Base-by-base conservation (phyloP, 2,797 vertebrate genomes). In the Sebastes kiyomatsui region DNA sequence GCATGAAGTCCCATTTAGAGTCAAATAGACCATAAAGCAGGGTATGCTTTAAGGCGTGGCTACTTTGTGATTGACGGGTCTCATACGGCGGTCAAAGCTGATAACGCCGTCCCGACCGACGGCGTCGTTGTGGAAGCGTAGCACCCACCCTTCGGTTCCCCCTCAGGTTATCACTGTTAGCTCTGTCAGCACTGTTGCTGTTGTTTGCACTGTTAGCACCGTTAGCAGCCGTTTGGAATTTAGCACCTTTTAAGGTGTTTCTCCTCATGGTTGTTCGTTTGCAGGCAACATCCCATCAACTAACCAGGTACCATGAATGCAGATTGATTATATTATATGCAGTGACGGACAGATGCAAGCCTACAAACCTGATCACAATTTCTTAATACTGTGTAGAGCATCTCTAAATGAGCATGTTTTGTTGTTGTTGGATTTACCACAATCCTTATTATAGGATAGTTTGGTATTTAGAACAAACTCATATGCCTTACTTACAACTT, bases 71-170 rank as follows among this genome's bases (percentile, higher is more conserved):
- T 42, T 42, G 1, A 46, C 42, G 16, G 42, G 6, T 46, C 16
- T 46, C 42, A 46, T 16, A 7, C 0, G 42, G 1, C 42, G 0
- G 42, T 18, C 0, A 46, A 46, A 46, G 42, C 16, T 46, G 42
- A 46, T 46, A 46, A 46, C 3, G 1, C 0, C 42, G 0, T 46
- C 42, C 6, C 16, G 42, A 46, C 16, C 16, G 42, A 46, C 0
- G 6, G 0, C 14, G 14, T 42, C 2, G 6, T 42, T 42, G 38
- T 42, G 38, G 38, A 42, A 42, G 38, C 14, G 38, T 42, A 42
- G 1, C 0, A 0, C 0, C 16, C 42, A 46, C 42, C 16, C 3
- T 46, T 3, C 7, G 7, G 42, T 46, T 46, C 42, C 42, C 42
- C 16, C 42, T 46, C 42, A 18, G 42, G 42, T 46, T 46, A 46